Evolutionary conservation across 2,797 vertebrate species (phyloP), one percentile per base, ranked within the genome.

Genomic region (Cynopterus sphinx): DNA sequence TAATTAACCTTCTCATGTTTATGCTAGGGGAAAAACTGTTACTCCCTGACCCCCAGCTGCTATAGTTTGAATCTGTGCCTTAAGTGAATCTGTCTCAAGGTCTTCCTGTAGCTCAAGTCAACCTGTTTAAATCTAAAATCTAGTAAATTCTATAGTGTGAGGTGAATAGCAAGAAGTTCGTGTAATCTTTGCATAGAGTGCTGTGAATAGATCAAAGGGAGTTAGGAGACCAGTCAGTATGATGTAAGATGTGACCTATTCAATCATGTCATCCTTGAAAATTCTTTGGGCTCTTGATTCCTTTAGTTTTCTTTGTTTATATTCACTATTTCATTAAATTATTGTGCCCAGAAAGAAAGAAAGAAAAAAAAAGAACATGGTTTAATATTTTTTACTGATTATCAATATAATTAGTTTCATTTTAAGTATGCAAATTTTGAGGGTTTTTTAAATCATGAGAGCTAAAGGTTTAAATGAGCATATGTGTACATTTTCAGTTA

Each of bases 1-100:
- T 83, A 92, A 91, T 88, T 70, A 96, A 73, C 31, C 33, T 84
- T 74, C 46, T 93, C 28, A 28, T 8, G 33, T 75, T n/a, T 90
- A 36, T 77, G 51, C 81, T 21, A 1, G 75, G 75, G 55, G 43
- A 26, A 68, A 63, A 16, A 24, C 87, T 28, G 75, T 39, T 65
- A n/a, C 49, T 77, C 15, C 51, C 17, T 41, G 63, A 46, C 41
- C 31, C 21, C 43, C 43, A 71, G 41, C 13, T 79, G 9, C 33
- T 83, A 1, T 55, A 26, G n/a, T 79, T 36, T 43, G n/a, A 94
- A 53, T 65, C 26, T 84, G 21, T 78, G 57, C 16, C 55, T 83
- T 21, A 88, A 71, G 5, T 9, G 5, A n/a, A 53, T 94, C 39
- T 53, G 15, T 65, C 55, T 82, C 51, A 55, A 63, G 57, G 51